Base-by-base conservation (phyloP, 2,888 invertebrate genomes). In the Tenthredo notha region DNA sequence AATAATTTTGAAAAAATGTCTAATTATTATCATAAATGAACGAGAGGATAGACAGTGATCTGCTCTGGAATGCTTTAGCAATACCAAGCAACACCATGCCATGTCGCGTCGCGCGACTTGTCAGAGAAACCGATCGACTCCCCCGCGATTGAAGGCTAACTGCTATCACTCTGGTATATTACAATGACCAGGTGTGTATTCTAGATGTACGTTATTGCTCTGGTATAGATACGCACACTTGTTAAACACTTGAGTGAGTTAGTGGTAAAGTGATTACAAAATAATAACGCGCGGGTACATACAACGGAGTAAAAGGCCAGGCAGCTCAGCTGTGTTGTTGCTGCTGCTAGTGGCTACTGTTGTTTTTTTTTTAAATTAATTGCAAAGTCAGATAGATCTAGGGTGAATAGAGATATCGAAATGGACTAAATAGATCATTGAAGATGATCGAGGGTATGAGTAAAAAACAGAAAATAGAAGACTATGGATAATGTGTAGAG, bases 91-190 rank as follows among this genome's bases (percentile, higher is more conserved):
- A 33, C 40, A 43, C 61, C 54, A n/a, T 12, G 61, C 40, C 25
- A n/a, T 25, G 80, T 61, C 67, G 83, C 83, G 83, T 47, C 67
- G 83, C 47, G 67, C 83, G 83, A 67, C 47, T 83, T 83, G 47
- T 83, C 83, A 47, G 83, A 21, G 65, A 18, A 47, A 67, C 58
- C 61, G 67, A 83, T 83, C 83, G 65, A 89, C 89, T 89, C 89
- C 89, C 89, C 88, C 89, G 87, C 88, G 82, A 87, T 10, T 83
- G 87, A 89, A 89, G 89, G 89, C 88, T 88, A 88, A 89, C 89
- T 86, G 89, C 89, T 89, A 89, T 89, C 89, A 89, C 89, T 87
- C 89, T 80, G 86, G 86, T 33, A 40, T 84, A 77, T 87, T 87
- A 89, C 86, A 89, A 88, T 87, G 85, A 84, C 75, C 84, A 75